These are phyloP conservation scores for Rhinatrema bivittatum DNA, from an alignment of 2,797 vertebrate genomes.

Conservation along the genomic window DNA sequence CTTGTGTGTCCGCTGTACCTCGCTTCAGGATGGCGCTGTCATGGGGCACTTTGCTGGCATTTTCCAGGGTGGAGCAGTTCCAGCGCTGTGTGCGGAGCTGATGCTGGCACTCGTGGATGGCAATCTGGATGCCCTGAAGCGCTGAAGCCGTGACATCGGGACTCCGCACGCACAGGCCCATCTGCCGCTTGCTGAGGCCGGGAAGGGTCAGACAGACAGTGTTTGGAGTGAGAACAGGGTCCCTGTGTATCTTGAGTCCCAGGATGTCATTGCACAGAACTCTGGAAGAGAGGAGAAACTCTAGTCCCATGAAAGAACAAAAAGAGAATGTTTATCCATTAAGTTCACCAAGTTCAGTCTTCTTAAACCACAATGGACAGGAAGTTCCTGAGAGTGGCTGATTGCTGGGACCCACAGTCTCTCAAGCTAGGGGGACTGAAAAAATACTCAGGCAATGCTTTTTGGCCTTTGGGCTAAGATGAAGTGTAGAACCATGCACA, in stretches of 20 bases:
- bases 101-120: slow-evolving; percentile 84
- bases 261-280: slow-evolving; percentile 82
- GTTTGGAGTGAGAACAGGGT: slow-evolving; percentile 81
- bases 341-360: too few relatives aligned
- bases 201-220: slow-evolving; percentile 81
- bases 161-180: slow-evolving; percentile 79
- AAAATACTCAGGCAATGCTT: too few relatives aligned
- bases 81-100: slow-evolving; percentile 84
- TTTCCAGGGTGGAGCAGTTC: slow-evolving; percentile 85
- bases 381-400: too few relatives aligned
- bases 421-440: too few relatives aligned
- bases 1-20: slow-evolving; percentile 63
- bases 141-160: slow-evolving; percentile 86
- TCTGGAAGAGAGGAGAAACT: slow-evolving; percentile 52
- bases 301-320: too few relatives aligned
- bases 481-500: too few relatives aligned
- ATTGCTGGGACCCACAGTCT: too few relatives aligned
- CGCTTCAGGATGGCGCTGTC: slow-evolving; percentile 80
- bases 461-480: too few relatives aligned
- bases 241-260: slow-evolving; percentile 81
- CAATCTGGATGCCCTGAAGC: slow-evolving; percentile 84
- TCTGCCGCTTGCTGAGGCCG: slow-evolving; percentile 79
- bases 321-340: too few relatives aligned
- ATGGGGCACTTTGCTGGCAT: slow-evolving; percentile 70
- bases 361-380: too few relatives aligned